Evolutionary conservation across 2,888 invertebrate species (phyloP).

Genomic region (Agrotis puta): DNA sequence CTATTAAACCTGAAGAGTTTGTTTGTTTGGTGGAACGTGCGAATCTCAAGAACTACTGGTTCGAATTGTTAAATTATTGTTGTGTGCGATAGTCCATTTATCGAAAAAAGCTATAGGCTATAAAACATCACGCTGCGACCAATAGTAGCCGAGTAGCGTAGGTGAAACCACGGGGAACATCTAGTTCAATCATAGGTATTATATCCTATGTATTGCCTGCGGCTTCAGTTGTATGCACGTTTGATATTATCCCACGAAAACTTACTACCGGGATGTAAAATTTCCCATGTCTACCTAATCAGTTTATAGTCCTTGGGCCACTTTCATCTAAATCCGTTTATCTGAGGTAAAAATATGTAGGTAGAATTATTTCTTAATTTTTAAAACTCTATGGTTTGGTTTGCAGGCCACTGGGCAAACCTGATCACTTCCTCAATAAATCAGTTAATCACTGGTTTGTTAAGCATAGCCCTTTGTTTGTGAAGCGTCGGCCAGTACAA

Average conservation of each 20-base stretch:
- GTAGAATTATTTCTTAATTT: background rate
- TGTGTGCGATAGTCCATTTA: too few species aligned
- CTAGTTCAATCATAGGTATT: too few species aligned
- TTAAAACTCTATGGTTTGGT: background rate
- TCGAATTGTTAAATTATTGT: too few species aligned
- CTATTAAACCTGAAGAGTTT: too few species aligned
- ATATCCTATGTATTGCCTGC: too few species aligned
- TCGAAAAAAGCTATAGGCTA: too few species aligned
- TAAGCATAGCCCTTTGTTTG: conserved; percentile 7
- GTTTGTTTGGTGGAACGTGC: too few species aligned
- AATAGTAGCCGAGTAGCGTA: too few species aligned
- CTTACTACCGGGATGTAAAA: background rate
- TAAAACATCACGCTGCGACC: too few species aligned
- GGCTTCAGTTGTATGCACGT: too few species aligned
- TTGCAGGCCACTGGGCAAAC: background rate
- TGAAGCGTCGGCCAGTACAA: background rate
- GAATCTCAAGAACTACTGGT: too few species aligned
- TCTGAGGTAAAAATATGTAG: background rate
- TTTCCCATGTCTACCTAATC: background rate
- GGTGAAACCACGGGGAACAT: too few species aligned
- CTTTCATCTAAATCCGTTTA: background rate
- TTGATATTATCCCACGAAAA: background rate
- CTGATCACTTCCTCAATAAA: conserved; percentile 16
- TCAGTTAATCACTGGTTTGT: conserved; percentile 33
- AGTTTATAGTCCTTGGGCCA: background rate